Percentiles rank a stretch among this genome's conserved stretches.
These are phyloP conservation scores for Zapus hudsonius DNA, from an alignment of 2,113 vertebrate species.

Conservation along the genomic window DNA sequence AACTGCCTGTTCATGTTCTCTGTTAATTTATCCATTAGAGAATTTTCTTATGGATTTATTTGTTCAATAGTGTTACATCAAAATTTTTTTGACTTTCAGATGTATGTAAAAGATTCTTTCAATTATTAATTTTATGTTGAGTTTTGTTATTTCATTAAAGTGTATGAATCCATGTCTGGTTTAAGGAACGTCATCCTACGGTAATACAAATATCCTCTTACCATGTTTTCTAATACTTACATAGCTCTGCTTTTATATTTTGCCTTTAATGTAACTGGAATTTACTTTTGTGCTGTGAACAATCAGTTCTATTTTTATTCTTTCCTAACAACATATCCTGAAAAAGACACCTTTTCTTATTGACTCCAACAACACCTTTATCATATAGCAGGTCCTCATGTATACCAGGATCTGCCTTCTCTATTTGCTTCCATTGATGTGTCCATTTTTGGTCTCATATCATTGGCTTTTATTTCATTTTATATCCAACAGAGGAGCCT, in stretches of 20 bases:
- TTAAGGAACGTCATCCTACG: background rate
- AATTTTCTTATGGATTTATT: background rate
- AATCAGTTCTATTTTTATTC: conserved; percentile 40
- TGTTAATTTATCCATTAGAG: background rate
- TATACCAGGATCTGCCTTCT: background rate
- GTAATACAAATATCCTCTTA: background rate
- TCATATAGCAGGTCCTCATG: background rate
- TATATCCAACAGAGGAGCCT: background rate
- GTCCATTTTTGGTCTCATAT: background rate
- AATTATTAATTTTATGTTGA: background rate
- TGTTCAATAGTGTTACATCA: background rate
- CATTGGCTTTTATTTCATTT: background rate
- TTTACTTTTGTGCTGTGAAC: conserved; percentile 15
- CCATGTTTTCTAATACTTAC: background rate
- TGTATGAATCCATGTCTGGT: background rate
- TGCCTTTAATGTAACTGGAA: background rate
- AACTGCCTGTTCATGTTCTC: background rate
- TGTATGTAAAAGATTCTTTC: background rate
- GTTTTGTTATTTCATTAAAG: background rate
- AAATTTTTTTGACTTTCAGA: background rate
- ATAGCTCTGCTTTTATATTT: background rate
- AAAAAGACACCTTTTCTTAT: conserved; percentile 2
- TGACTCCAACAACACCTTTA: conserved; percentile 39
- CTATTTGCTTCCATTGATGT: background rate
- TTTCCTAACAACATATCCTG: conserved; percentile 12